phyloP scores from a whole-genome alignment of 2,797 vertebrate species.

The Synanceia verrucosa region DNA sequence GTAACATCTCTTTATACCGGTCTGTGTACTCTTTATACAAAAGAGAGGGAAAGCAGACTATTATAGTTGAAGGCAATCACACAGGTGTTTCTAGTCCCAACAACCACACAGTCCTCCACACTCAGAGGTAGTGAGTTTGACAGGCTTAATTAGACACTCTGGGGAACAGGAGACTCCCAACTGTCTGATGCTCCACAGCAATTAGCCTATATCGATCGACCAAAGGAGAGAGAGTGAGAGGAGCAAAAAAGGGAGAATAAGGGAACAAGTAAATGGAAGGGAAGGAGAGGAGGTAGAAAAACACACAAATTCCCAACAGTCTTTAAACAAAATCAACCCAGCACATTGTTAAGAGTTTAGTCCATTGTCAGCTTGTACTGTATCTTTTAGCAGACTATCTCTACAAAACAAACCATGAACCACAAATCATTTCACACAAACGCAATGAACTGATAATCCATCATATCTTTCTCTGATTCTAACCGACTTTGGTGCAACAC shows the following conservation, averaged over 20 bases:
- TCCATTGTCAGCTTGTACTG: constrained; percentile 10
- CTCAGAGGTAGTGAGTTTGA: constrained; percentile 24
- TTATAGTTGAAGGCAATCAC: neutral
- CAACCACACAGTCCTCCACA: neutral
- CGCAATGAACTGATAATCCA: neutral
- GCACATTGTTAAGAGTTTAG: constrained; percentile 10
- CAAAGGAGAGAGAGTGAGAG: neutral
- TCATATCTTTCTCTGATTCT: neutral
- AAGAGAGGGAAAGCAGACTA: neutral
- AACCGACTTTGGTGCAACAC: neutral
- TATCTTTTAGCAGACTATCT: constrained; percentile 23
- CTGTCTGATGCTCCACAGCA: constrained; percentile 49
- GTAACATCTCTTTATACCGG: neutral
- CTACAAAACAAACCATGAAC: constrained; percentile 3
- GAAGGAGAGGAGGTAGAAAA: too few relatives aligned
- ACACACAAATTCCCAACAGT: neutral
- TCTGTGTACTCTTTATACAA: too few relatives aligned
- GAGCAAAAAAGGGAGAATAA: neutral
- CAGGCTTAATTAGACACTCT: constrained; percentile 56
- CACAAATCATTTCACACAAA: neutral
- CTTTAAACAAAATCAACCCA: neutral
- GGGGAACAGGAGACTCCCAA: constrained; percentile 42
- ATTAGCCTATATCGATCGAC: constrained; percentile 64
- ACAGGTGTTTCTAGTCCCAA: constrained; percentile 22
- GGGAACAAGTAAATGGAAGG: neutral